These are phyloP conservation scores for Plecotus auritus DNA, from an alignment of 2,113 vertebrate genomes.

Conservation along the genomic window DNA sequence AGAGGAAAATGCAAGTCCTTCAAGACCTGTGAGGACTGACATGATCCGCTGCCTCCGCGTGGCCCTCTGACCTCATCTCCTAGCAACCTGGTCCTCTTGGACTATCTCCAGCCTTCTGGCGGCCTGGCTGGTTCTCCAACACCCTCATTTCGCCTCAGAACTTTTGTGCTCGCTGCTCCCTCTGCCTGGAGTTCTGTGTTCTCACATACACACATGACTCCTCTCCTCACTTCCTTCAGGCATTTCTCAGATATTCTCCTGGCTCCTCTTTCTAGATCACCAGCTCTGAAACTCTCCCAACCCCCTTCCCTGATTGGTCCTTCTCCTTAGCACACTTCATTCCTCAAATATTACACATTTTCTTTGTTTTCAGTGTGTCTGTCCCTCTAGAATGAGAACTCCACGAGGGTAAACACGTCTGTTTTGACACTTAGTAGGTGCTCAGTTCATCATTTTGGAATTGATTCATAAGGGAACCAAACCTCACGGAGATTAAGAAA, in stretches of 20 bases:
- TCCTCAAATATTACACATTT: not conserved
- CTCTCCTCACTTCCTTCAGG: not conserved
- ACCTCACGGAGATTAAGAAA: not conserved
- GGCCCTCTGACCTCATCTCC: not conserved
- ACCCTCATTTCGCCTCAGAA: not conserved
- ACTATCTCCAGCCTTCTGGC: not conserved
- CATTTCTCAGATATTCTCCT: not conserved
- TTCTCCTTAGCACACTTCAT: not conserved
- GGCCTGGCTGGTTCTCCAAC: not conserved
- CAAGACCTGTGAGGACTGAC: not conserved
- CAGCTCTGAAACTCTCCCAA: not conserved
- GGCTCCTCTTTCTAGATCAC: not conserved
- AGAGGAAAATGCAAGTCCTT: not conserved
- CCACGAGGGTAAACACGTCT: not conserved
- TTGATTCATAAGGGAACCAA: not conserved
- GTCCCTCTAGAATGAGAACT: not conserved
- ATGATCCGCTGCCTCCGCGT: not conserved
- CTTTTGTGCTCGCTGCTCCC: not conserved
- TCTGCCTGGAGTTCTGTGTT: not conserved
- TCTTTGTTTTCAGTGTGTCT: not conserved
- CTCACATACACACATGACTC: not conserved
- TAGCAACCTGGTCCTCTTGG: not conserved
- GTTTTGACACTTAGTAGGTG: not conserved
- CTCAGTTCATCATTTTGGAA: not conserved
- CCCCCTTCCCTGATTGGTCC: not conserved